A percentile compares a stretch with the other conserved stretches of the same genome.
phyloP scores from a whole-genome alignment of 2,888 invertebrate genomes.

The Busseola fusca region DNA sequence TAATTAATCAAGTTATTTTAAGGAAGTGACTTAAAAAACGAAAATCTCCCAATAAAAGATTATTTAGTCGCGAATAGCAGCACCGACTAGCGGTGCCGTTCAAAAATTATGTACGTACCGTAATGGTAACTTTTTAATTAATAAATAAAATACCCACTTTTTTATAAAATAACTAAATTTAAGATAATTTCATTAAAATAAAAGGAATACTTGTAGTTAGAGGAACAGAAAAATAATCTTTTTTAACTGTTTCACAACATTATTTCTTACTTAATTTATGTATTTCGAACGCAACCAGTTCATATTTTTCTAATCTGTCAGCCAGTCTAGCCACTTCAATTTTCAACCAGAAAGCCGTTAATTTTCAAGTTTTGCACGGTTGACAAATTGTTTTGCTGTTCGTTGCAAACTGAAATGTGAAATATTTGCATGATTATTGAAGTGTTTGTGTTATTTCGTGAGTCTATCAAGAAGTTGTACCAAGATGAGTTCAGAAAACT shows the following conservation, averaged over 20 bases:
- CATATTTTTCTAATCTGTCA: constrained; percentile 37
- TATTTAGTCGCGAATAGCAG: constrained; percentile 8
- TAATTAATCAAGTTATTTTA: not conserved
- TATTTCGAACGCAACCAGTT: constrained; percentile 46
- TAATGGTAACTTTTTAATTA: not conserved
- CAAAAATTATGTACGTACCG: not conserved
- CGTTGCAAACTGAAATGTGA: constrained; percentile 60
- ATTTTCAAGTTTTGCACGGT: constrained; percentile 59
- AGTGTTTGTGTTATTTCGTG: constrained; percentile 48
- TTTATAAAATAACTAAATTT: not conserved
- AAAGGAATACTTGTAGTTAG: not conserved
- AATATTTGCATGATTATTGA: constrained; percentile 28
- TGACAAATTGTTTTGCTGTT: constrained; percentile 46
- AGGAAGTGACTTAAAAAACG: not conserved
- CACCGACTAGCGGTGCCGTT: not conserved
- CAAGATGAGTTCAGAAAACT: constrained; percentile 84
- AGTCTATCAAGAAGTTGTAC: constrained; percentile 39
- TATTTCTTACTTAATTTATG: not conserved
- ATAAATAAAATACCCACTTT: not conserved
- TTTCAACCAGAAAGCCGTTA: constrained; percentile 64
- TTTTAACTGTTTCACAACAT: fast-evolving
- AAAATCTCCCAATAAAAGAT: not conserved
- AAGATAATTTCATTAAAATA: not conserved
- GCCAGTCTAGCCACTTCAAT: constrained; percentile 24
- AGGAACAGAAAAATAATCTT: not conserved